Conservation (phyloP, 1,140 invertebrate species). For the Teleogryllus occipitalis region DNA sequence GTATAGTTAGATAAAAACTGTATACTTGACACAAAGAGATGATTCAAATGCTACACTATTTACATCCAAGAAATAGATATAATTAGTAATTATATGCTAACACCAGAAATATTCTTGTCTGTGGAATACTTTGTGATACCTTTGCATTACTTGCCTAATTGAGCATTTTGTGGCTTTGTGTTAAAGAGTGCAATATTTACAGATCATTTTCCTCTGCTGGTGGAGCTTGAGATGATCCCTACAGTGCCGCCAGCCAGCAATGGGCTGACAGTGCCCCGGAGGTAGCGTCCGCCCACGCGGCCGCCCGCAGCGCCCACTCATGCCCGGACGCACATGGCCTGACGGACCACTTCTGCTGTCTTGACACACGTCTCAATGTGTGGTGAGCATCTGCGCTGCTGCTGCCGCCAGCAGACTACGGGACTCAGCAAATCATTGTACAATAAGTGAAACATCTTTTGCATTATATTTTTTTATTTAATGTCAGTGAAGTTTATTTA, state of each 20-base stretch:
- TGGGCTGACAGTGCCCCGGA: conserved; percentile 36
- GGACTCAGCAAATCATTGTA: conserved; percentile 1
- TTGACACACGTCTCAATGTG: background rate
- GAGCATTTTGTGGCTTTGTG: too few relatives aligned
- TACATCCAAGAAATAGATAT: too few relatives aligned
- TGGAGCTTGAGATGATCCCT: conserved; percentile 48
- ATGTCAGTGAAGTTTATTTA: conserved; percentile 1
- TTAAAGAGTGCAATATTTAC: conserved; percentile 17
- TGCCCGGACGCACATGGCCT: background rate
- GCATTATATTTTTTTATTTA: conserved; percentile 6
- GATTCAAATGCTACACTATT: too few relatives aligned
- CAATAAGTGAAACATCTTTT: background rate
- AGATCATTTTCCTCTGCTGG: conserved; percentile 55
- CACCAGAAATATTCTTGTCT: too few relatives aligned
- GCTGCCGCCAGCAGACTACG: background rate
- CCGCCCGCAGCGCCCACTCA: background rate
- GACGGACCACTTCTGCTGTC: background rate
- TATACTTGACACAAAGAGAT: too few relatives aligned
- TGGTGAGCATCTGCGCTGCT: background rate
- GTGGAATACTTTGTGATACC: too few relatives aligned
- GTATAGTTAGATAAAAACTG: too few relatives aligned
- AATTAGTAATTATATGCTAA: too few relatives aligned
- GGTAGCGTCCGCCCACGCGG: conserved; percentile 32
- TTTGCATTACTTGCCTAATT: too few relatives aligned
- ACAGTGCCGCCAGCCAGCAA: conserved; percentile 21